These are phyloP conservation scores for Sciaenops ocellatus DNA, from an alignment of 2,797 vertebrate species.

Conservation along the genomic window DNA sequence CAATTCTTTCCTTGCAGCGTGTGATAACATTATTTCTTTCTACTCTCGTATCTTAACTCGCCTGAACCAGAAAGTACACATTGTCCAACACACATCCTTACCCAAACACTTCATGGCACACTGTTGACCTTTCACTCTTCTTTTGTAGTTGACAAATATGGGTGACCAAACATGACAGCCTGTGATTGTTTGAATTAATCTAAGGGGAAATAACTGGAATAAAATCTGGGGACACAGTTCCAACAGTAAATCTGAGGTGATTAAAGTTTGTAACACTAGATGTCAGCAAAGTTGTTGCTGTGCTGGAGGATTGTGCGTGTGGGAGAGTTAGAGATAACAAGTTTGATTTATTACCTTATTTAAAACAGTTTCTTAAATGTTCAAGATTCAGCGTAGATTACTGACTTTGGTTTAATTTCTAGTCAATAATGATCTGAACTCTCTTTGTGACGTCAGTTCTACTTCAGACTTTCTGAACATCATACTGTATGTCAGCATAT, in stretches of 20 bases:
- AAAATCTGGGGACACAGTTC: background rate
- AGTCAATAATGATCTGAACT: background rate
- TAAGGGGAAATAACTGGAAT: background rate
- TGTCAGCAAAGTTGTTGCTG: constrained; percentile 65
- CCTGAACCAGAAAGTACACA: constrained; percentile 2
- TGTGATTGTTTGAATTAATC: background rate
- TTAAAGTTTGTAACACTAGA: constrained; percentile 63
- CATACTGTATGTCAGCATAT: background rate
- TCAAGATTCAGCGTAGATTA: background rate
- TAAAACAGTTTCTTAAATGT: background rate
- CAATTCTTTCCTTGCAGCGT: background rate
- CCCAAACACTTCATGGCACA: background rate
- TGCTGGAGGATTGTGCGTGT: background rate
- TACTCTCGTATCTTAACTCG: constrained; percentile 5
- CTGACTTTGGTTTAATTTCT: background rate
- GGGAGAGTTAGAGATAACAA: background rate
- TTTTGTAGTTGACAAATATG: background rate
- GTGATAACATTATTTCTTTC: background rate
- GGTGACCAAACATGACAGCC: background rate
- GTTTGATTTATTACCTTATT: background rate
- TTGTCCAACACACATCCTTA: background rate
- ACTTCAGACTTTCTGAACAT: background rate
- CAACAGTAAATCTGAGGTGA: constrained; percentile 4
- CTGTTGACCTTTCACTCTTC: background rate
- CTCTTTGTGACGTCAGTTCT: background rate